Evolutionary conservation across 1,140 invertebrate genomes (phyloP).

Genomic region (Brachionus plicatilis): DNA sequence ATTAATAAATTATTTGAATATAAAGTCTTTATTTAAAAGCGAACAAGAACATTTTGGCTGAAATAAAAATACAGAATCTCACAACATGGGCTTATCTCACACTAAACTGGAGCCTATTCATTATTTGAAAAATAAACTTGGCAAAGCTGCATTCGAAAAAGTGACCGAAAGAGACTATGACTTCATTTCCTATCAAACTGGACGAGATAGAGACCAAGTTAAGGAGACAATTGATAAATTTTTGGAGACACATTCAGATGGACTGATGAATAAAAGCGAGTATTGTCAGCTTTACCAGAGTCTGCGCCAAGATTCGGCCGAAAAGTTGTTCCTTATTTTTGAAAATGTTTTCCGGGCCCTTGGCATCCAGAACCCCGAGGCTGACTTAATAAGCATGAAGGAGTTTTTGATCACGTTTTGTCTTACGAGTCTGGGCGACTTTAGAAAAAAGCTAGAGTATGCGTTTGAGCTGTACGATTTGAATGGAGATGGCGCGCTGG

Average conservation of each 20-base stretch:
- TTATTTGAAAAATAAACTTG: not conserved
- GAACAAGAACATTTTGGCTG: not conserved
- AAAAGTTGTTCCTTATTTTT: not conserved
- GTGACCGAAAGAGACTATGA: not conserved
- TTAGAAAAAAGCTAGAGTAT: slow-evolving; percentile 14
- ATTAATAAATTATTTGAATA: not conserved
- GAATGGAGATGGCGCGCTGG: not conserved
- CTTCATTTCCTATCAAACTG: not conserved
- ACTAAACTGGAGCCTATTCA: not conserved
- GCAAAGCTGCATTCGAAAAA: not conserved
- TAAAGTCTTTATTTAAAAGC: not conserved
- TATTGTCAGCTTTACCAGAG: not conserved
- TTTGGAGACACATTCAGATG: slow-evolving; percentile 14
- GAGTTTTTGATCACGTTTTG: slow-evolving; percentile 26
- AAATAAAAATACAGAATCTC: not conserved
- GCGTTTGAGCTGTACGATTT: slow-evolving; percentile 18
- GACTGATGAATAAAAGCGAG: slow-evolving; percentile 3
- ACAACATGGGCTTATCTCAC: not conserved
- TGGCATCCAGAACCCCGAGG: not conserved
- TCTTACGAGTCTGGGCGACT: not conserved
- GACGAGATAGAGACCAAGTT: not conserved
- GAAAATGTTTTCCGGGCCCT: slow-evolving; percentile 8
- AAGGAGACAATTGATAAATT: not conserved
- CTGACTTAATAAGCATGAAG: not conserved
- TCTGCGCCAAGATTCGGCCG: not conserved